These are phyloP conservation scores for Hylyphantes graminicola DNA, from an alignment of 1,140 invertebrate species.

Conservation along the genomic window DNA sequence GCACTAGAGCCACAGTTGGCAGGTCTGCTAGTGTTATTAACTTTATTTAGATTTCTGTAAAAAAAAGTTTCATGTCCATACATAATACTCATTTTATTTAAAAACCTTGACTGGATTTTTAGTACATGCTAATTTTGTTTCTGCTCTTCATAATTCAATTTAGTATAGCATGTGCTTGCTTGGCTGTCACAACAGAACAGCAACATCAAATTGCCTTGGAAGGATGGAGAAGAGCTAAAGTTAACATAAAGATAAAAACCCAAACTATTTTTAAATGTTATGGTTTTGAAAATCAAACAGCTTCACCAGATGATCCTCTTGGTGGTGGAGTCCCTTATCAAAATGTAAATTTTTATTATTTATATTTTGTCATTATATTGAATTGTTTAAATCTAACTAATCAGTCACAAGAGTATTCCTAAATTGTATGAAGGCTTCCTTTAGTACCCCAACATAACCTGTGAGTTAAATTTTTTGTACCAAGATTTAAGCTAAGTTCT, in stretches of 20 bases:
- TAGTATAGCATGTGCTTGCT: conserved; percentile 91
- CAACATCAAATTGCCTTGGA: conserved; percentile 83
- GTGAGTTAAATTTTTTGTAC: neutral
- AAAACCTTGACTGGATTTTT: conserved; percentile 55
- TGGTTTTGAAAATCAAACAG: conserved; percentile 75
- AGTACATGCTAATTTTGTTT: conserved; percentile 98
- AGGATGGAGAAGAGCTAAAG: conserved; percentile 80
- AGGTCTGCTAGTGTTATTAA: too few species aligned
- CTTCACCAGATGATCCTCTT: conserved; percentile 20
- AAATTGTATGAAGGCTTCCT: neutral
- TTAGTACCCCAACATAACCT: neutral
- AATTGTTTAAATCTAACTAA: neutral
- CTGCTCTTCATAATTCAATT: conserved; percentile 89
- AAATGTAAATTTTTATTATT: conserved; percentile 37
- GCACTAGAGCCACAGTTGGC: too few species aligned
- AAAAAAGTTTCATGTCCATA: neutral
- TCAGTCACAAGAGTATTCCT: neutral
- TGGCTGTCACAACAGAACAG: conserved; percentile 87
- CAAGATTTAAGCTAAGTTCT: too few species aligned
- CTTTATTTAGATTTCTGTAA: neutral
- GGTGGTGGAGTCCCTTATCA: conserved; percentile 47
- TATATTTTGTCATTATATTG: neutral
- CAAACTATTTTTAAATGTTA: conserved; percentile 86
- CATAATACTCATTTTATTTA: neutral
- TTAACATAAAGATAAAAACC: conserved; percentile 75